Conservation (phyloP, 2,797 vertebrate genomes). For the Manis pentadactyla region DNA sequence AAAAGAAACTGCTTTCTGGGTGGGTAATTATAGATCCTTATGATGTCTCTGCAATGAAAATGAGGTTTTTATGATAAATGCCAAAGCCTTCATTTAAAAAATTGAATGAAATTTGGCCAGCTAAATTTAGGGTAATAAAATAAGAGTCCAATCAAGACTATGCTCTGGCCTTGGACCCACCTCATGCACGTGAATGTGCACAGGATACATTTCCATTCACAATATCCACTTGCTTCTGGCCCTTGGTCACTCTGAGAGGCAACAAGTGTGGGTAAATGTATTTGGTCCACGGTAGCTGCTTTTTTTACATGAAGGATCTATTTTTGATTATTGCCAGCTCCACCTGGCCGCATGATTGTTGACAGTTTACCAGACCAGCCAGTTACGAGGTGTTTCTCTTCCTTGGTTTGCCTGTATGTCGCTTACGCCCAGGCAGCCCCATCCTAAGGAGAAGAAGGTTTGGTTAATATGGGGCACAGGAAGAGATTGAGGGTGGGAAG, state of each 20-base stretch:
- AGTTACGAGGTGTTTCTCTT: neutral
- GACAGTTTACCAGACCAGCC: neutral
- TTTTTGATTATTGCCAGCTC: neutral
- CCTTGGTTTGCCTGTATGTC: neutral
- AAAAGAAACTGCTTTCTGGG: neutral
- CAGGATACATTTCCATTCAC: constrained; percentile 46
- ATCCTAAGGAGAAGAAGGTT: neutral
- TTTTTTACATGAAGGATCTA: neutral
- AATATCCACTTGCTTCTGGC: constrained; percentile 55
- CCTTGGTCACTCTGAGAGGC: constrained; percentile 21
- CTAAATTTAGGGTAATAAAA: constrained; percentile 70
- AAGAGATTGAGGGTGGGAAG: neutral
- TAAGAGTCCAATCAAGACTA: constrained; percentile 66
- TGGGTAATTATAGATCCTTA: constrained; percentile 43
- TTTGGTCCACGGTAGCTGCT: neutral
- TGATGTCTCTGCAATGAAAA: constrained; percentile 45
- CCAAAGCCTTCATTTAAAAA: constrained; percentile 55
- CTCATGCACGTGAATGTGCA: constrained; percentile 63
- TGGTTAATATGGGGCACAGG: neutral
- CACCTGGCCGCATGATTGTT: neutral
- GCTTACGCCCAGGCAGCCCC: neutral
- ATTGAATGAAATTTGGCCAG: constrained; percentile 54
- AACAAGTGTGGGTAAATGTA: constrained; percentile 5
- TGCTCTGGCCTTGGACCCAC: constrained; percentile 56
- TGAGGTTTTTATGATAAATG: constrained; percentile 64